These are phyloP conservation scores for Drosophila bunnanda DNA, from an alignment of 2,888 invertebrate species.

Conservation along the genomic window DNA sequence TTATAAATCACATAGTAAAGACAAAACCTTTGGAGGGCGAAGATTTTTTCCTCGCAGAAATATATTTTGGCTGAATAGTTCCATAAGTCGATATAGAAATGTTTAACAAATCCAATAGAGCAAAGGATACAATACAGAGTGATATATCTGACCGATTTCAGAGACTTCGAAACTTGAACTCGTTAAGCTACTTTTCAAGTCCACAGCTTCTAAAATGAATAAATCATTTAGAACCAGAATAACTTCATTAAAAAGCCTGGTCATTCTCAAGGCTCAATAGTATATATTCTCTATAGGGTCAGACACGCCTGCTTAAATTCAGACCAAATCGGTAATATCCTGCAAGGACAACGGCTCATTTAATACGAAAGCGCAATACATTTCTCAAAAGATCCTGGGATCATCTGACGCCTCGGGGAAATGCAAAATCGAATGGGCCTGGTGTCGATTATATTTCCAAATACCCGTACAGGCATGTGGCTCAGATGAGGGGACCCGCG, in stretches of 20 bases:
- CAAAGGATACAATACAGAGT: background rate
- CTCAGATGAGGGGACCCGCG: conserved; percentile 62
- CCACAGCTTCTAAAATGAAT: background rate
- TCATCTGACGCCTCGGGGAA: background rate
- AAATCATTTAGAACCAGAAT: background rate
- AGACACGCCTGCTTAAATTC: background rate
- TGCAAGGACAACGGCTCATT: background rate
- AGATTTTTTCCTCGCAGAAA: background rate
- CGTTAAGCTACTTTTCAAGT: background rate
- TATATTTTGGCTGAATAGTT: background rate
- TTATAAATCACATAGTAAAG: background rate
- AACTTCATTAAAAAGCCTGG: background rate
- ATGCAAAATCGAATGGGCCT: background rate
- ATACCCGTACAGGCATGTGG: background rate
- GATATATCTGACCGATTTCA: background rate
- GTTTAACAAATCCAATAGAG: background rate
- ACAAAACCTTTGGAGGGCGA: background rate
- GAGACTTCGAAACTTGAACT: background rate
- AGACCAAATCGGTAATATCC: background rate
- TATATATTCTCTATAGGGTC: background rate
- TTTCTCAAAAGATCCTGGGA: background rate
- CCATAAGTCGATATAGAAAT: background rate
- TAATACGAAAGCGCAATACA: background rate
- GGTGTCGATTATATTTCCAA: conserved; percentile 1
- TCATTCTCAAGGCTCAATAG: background rate